Conservation (phyloP, 2,113 vertebrate genomes). For the Hemicordylus capensis region DNA sequence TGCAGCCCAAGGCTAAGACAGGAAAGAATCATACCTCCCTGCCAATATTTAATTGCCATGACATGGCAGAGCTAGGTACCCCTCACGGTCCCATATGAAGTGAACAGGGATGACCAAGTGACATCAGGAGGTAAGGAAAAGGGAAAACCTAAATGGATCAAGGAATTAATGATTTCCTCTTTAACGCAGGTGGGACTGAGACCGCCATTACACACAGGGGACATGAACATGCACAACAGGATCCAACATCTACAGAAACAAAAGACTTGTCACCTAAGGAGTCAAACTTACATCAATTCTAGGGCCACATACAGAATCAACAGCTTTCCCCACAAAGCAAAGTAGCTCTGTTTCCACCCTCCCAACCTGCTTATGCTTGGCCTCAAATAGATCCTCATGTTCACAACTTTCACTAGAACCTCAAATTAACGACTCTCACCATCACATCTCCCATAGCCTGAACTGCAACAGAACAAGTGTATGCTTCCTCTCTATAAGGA, state of each 20-base stretch:
- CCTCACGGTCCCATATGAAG: slow-evolving; percentile 26
- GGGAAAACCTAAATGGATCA: slow-evolving; percentile 3
- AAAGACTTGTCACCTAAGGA: slow-evolving; percentile 16
- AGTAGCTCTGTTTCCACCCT: slow-evolving; percentile 10
- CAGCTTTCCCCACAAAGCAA: slow-evolving; percentile 29
- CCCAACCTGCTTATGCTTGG: slow-evolving; percentile 5
- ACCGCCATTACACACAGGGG: neutral
- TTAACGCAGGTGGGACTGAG: neutral
- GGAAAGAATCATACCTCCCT: neutral
- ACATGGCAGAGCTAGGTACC: neutral
- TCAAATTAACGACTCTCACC: slow-evolving; percentile 13
- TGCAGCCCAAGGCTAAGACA: neutral
- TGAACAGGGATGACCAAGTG: slow-evolving; percentile 1
- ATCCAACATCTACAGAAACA: slow-evolving; percentile 5
- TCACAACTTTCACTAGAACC: slow-evolving; percentile 30
- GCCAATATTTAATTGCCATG: slow-evolving; percentile 5
- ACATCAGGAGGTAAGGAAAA: neutral
- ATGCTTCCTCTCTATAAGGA: slow-evolving; percentile 10
- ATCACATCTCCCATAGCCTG: slow-evolving; percentile 2
- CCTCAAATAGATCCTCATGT: slow-evolving; percentile 10
- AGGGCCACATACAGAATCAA: slow-evolving; percentile 68
- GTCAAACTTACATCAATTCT: slow-evolving; percentile 51
- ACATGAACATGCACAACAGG: slow-evolving; percentile 16
- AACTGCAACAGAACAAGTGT: slow-evolving; percentile 18
- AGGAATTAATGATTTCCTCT: slow-evolving; percentile 11